phyloP scores from a whole-genome alignment of 2,113 vertebrate species.

The Gavialis gangeticus region DNA sequence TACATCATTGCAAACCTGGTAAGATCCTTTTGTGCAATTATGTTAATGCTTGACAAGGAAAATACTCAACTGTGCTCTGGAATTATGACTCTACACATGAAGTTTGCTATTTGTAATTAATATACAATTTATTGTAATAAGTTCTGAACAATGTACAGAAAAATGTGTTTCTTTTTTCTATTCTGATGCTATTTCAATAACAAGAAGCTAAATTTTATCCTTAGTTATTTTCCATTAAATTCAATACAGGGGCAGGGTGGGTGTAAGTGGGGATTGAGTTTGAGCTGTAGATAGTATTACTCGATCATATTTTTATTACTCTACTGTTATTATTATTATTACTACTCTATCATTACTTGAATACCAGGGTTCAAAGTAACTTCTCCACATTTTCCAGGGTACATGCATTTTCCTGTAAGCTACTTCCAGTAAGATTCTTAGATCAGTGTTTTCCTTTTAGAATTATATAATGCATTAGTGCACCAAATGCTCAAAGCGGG shows the following conservation, averaged over 20 bases:
- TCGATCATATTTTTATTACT: background rate
- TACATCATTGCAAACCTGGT: slow-evolving; percentile 98
- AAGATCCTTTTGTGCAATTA: slow-evolving; percentile 80
- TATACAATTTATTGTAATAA: background rate
- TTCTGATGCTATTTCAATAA: background rate
- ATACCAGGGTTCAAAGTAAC: background rate
- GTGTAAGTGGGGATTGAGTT: background rate
- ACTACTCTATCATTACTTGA: background rate
- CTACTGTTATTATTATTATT: background rate
- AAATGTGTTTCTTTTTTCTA: background rate
- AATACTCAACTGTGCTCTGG: slow-evolving; percentile 10
- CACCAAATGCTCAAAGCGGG: background rate
- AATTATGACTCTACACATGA: background rate
- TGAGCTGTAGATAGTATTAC: background rate
- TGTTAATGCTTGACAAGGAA: slow-evolving; percentile 44
- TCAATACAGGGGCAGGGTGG: background rate
- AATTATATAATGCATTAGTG: background rate
- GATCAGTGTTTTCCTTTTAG: background rate
- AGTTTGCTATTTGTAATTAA: slow-evolving; percentile 24
- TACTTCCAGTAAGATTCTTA: slow-evolving; percentile 3
- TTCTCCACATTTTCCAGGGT: background rate
- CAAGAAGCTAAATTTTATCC: background rate
- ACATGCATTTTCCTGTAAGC: background rate
- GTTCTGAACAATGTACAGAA: background rate
- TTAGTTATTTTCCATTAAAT: slow-evolving; percentile 10